Evolutionary conservation across 2,113 vertebrate species (phyloP), one percentile per base, ranked within the genome.

Genomic region (cat (Felis catus)): DNA sequence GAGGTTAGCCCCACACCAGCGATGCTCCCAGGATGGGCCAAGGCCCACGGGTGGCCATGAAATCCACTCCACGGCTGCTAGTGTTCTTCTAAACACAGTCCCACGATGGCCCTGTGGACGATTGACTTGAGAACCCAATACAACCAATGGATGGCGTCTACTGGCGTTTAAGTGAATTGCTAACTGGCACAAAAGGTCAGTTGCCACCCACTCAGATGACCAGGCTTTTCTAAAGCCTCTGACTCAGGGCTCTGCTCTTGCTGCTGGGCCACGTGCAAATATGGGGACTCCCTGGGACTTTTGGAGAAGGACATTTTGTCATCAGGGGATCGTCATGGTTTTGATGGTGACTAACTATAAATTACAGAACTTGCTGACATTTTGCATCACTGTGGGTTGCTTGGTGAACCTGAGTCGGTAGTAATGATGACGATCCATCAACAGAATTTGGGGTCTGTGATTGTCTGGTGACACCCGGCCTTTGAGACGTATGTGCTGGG

Each of bases 401-500:
- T 39, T 8, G 36, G 36, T 4, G 36, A 29, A 4, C 48, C 83
- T 58, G 9, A 27, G n/a, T 7, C 4, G 9, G 88, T 4, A 1
- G 39, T 18, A 36, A 55, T 0, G 0, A 21, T 9, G 1, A 13
- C 23, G 8, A 33, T 70, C 10, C 31, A 18, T 21, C 61, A 14
- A 1, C 31, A 48, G 48, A 39, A 45, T 48, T 21, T 36, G 1
- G 25, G 81, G 31, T 58, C 71, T 48, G 23, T 4, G 71, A 19
- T 23, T 31, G 7, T n/a, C 78, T 45, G 68, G 11, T 23, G 39
- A 74, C 11, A n/a, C 11, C 19, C 4, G 2, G 61, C 33, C 31
- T 7, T 19, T 0, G 53, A 41, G 80, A 12, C n/a, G 1, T 0
- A 4, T 0, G 9, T 9, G 15, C n/a, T 5, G 4, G 71, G 41